Percentiles rank a stretch among this genome's conserved stretches.
Conservation (phyloP, 2,888 invertebrate genomes). For the Tuberolachnus salignus region DNA sequence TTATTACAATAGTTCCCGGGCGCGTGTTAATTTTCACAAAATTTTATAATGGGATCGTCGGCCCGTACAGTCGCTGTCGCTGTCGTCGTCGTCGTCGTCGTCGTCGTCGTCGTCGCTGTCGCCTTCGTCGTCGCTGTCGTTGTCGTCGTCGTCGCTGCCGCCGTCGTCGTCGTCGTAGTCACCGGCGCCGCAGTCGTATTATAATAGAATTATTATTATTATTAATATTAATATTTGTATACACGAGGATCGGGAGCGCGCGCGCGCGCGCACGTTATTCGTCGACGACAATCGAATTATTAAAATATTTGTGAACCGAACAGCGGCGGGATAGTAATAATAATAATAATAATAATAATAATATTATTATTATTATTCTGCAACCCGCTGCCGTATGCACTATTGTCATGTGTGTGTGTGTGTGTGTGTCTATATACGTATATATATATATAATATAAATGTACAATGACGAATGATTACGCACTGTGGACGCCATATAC, state of each 20-base stretch:
- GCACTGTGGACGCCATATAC: neutral
- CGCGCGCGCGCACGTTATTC: neutral
- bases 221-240: conserved; percentile 42
- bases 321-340: conserved; percentile 5
- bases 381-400: neutral
- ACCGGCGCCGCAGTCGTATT: neutral
- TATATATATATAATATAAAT: no score
- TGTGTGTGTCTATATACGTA: no score
- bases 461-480: conserved; percentile 49
- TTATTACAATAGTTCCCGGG: neutral
- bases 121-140: no score
- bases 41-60: conserved; percentile 21
- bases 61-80: no score
- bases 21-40: conserved; percentile 33
- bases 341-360: conserved; percentile 12
- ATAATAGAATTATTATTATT: conserved; percentile 47
- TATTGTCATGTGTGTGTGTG: no score
- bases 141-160: no score
- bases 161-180: neutral
- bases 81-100: no score
- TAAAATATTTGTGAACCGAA: conserved; percentile 30
- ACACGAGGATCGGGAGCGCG: neutral
- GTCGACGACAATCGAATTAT: conserved; percentile 48
- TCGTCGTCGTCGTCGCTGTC: neutral
- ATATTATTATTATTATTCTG: conserved; percentile 23